Percentiles rank a stretch among this genome's conserved stretches.
Conservation (phyloP, 2,888 invertebrate species). For the Plebejus argus region DNA sequence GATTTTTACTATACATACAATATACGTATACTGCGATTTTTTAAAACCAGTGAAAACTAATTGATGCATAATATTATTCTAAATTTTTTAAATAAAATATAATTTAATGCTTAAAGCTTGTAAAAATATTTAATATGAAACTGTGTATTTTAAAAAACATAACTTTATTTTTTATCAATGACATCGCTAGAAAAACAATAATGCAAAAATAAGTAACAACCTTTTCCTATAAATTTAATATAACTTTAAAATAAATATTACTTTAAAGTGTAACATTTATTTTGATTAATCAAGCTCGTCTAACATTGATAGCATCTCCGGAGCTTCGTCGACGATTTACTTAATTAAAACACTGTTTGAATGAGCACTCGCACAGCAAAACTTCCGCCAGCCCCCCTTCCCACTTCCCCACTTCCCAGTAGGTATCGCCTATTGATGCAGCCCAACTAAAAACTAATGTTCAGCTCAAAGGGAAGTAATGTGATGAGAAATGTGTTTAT, state of each 20-base stretch:
- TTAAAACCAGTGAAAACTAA: not conserved
- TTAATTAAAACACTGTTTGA: slow-evolving; percentile 17
- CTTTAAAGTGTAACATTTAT: not conserved
- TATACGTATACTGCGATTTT: not conserved
- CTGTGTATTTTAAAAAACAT: not conserved
- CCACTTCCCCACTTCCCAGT: not conserved
- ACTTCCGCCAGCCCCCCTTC: not conserved
- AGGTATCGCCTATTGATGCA: slow-evolving; percentile 10
- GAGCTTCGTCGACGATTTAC: slow-evolving; percentile 7
- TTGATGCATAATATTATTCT: too few relatives aligned
- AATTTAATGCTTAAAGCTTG: too few relatives aligned
- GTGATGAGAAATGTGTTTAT: not conserved
- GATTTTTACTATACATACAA: not conserved
- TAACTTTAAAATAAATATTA: not conserved
- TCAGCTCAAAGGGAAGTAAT: not conserved
- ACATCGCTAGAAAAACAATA: not conserved
- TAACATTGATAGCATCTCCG: slow-evolving; percentile 1
- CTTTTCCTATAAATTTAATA: not conserved
- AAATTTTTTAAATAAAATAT: too few relatives aligned
- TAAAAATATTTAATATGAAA: too few relatives aligned
- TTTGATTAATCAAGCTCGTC: not conserved
- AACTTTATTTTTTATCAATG: not conserved
- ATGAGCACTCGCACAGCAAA: not conserved
- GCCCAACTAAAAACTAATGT: not conserved
- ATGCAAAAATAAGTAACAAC: not conserved